Conservation (phyloP, 2,888 invertebrate species). For the Ariolimax columbianus region DNA sequence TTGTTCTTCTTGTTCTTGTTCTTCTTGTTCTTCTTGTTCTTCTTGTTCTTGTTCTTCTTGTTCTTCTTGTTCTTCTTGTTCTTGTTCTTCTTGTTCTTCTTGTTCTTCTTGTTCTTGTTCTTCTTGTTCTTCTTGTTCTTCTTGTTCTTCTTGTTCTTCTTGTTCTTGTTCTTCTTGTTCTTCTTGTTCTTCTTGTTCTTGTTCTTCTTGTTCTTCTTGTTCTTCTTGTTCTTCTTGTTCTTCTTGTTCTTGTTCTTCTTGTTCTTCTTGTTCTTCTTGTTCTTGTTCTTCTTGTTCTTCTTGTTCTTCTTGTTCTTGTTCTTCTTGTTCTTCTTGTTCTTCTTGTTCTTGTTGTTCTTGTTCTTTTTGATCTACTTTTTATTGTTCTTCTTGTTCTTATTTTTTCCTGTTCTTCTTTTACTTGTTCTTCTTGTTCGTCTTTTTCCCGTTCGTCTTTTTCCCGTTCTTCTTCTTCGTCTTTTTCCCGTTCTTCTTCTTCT, state of each 20-base stretch:
- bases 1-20: not conserved
- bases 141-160: not conserved
- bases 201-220: constrained; percentile 29
- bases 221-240: constrained; percentile 18
- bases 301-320: not conserved
- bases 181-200: constrained; percentile 23
- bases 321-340: not conserved
- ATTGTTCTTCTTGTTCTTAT: no score
- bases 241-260: not conserved
- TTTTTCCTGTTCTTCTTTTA: no score
- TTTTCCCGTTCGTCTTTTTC: no score
- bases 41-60: not conserved
- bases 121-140: not conserved
- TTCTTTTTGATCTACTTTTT: no score
- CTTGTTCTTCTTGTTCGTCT: no score
- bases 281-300: constrained; percentile 1
- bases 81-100: not conserved
- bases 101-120: not conserved
- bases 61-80: not conserved
- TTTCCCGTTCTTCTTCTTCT: no score
- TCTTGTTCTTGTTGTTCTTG: not conserved
- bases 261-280: constrained; percentile 7
- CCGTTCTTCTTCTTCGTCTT: no score
- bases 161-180: constrained; percentile 27
- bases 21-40: not conserved